A percentile compares a stretch with the other conserved stretches of the same genome.
These are phyloP conservation scores for Peromyscus attwateri DNA, from an alignment of 2,797 vertebrate genomes.

Conservation along the genomic window DNA sequence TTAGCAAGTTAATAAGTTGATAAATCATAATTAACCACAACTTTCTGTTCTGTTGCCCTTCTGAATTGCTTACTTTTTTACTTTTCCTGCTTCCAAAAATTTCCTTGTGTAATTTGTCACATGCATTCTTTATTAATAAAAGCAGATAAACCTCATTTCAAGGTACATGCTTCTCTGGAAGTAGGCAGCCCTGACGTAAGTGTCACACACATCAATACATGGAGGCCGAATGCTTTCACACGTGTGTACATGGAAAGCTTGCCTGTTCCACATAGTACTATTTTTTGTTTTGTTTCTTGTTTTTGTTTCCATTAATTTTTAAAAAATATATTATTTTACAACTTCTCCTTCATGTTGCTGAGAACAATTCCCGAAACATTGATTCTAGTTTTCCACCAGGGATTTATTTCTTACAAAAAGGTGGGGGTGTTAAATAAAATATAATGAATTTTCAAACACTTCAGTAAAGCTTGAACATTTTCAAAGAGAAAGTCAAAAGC, in stretches of 20 bases:
- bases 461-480: conserved; percentile 80
- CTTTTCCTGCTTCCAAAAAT: not conserved
- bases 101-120: conserved; percentile 28
- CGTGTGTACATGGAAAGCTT: not conserved
- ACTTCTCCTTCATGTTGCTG: not conserved
- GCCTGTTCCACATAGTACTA: not conserved
- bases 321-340: not conserved
- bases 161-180: conserved; percentile 15
- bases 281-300: not conserved
- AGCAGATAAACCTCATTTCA: conserved; percentile 19
- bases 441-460: conserved; percentile 79
- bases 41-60: conserved; percentile 81
- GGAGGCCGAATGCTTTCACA: not conserved
- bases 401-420: conserved; percentile 76
- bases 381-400: conserved; percentile 63
- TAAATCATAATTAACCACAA: conserved; percentile 85
- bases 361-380: conserved; percentile 17
- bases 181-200: not conserved
- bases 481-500: conserved; percentile 80
- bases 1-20: conserved; percentile 85
- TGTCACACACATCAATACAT: not conserved
- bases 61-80: conserved; percentile 80
- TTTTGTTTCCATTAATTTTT: not conserved
- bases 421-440: conserved; percentile 81
- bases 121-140: conserved; percentile 52